Evolutionary conservation across 2,888 invertebrate genomes (phyloP), one percentile per base, ranked within the genome.

Genomic region (Zele albiditarsus): DNA sequence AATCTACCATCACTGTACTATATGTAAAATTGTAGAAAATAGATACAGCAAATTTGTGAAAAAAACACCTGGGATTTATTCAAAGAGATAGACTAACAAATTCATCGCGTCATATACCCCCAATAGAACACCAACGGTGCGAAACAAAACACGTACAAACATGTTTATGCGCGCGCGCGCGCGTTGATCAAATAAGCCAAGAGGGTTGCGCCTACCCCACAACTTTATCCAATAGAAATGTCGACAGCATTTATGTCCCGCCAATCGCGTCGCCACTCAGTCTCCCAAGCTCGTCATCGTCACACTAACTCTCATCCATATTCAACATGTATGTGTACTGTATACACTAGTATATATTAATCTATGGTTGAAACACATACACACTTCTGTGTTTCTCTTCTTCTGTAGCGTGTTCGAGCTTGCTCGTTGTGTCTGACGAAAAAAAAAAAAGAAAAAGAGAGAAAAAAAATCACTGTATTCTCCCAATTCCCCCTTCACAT

Each of bases 141-240:
- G 12, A 2, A 8, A 38, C 8, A 12, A 4, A 16, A 38, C 33
- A 63, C 8, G 10, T 1, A 12, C 20, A 14, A 16, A 20, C 25
- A 66, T 46, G 20, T 16, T 63, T 63, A 3, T 38, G 66, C 53
- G 63, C 76, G 77, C 79, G 74, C 69, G 72, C 75, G 77, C 79
- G 75, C 74, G 78, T 78, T 79, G 79, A 49, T 71, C 42, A 27
- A 58, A 71, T 71, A 79, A 79, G 82, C 80, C 81, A 82, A 81
- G 83, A 79, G 84, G 84, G 82, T 83, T 82, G 87, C 77, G 75
- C 85, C 86, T 82, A 86, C 88, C 86, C 81, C 81, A 74, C 72
- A 63, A 20, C 49, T 67, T 4, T 78, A 77, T 76, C 86, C 86
- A 86, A 86, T 86, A 70, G 75, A 72, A 74, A 65, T 20, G 23